A percentile compares a stretch with the other conserved stretches of the same genome.
These are phyloP conservation scores for Hozukius guyotensis DNA, from an alignment of 2,797 vertebrate genomes.

Conservation along the genomic window DNA sequence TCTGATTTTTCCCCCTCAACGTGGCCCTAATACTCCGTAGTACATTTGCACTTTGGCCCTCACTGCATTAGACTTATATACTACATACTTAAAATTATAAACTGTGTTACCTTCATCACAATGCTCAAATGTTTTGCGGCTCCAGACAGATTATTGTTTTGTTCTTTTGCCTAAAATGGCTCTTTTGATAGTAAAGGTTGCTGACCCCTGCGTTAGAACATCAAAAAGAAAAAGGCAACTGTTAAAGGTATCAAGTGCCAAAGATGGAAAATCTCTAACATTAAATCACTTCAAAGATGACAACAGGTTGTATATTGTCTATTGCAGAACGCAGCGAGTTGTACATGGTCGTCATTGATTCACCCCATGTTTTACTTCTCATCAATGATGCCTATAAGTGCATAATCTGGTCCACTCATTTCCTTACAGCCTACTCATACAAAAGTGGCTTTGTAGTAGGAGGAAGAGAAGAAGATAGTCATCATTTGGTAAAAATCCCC, in stretches of 20 bases:
- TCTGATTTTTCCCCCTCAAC: too few relatives aligned
- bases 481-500: not conserved
- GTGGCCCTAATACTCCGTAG: too few relatives aligned
- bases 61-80: too few relatives aligned
- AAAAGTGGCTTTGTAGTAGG: not conserved
- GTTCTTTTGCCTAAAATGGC: too few relatives aligned
- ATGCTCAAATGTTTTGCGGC: rapidly evolving
- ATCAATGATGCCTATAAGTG: not conserved
- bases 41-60: too few relatives aligned
- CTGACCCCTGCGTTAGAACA: not conserved
- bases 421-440: not conserved
- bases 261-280: not conserved
- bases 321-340: not conserved
- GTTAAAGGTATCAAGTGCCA: not conserved
- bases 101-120: too few relatives aligned
- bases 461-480: too few relatives aligned
- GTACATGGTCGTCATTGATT: not conserved
- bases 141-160: too few relatives aligned
- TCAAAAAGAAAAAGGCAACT: not conserved
- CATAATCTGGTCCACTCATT: not conserved
- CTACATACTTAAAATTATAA: too few relatives aligned
- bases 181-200: too few relatives aligned
- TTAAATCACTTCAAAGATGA: not conserved
- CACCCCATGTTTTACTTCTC: not conserved
- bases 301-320: not conserved